A percentile compares a stretch with the other conserved stretches of the same genome.
These are phyloP conservation scores for Cephonodes hylas DNA, from an alignment of 2,888 invertebrate species.

Conservation along the genomic window DNA sequence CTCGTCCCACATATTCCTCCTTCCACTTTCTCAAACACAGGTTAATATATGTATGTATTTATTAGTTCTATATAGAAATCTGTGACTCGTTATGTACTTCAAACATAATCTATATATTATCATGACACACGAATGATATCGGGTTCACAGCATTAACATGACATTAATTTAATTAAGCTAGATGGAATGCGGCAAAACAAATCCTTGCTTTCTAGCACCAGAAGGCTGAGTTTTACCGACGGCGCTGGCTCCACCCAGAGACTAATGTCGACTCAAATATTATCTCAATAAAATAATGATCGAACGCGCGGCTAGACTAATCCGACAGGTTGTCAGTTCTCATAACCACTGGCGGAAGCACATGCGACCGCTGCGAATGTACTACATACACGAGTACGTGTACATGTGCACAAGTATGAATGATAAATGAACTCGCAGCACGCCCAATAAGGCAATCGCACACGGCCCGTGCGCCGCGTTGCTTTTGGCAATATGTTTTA, in stretches of 20 bases:
- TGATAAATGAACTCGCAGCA: constrained; percentile 46
- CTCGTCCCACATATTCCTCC: too few relatives aligned
- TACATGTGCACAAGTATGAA: constrained; percentile 22
- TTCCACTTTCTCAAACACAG: too few relatives aligned
- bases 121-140: not conserved
- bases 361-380: constrained; percentile 10
- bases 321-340: constrained; percentile 42
- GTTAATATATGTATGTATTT: too few relatives aligned
- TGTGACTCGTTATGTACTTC: too few relatives aligned
- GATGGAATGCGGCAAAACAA: not conserved
- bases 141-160: not conserved
- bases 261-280: not conserved
- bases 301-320: constrained; percentile 28
- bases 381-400: constrained; percentile 9
- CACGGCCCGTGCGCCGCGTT: constrained; percentile 32
- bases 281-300: constrained; percentile 13
- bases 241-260: not conserved
- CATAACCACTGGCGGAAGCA: constrained; percentile 43
- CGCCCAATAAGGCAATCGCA: constrained; percentile 52
- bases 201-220: not conserved
- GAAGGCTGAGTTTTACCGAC: not conserved
- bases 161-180: not conserved
- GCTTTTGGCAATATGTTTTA: constrained; percentile 71
- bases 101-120: too few relatives aligned
- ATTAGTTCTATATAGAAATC: too few relatives aligned